These are phyloP conservation scores for Trematomus loennbergii DNA, from an alignment of 2,113 vertebrate genomes.

Conservation along the genomic window DNA sequence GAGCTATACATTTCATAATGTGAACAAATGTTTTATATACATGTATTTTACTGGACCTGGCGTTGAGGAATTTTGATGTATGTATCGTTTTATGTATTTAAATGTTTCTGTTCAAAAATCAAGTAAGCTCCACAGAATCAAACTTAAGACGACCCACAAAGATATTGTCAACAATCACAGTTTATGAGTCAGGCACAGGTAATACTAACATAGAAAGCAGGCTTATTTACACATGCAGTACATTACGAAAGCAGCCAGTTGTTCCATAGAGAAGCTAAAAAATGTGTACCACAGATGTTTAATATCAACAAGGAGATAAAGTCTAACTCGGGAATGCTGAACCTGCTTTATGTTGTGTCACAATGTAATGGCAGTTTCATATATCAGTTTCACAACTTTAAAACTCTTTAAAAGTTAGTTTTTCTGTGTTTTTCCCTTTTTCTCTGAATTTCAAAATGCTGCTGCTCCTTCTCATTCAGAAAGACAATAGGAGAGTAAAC, in stretches of 20 bases:
- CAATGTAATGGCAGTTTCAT: constrained; percentile 23
- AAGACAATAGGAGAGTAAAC: constrained; percentile 31
- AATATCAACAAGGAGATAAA: constrained; percentile 33
- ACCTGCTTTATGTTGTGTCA: neutral
- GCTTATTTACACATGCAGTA: constrained; percentile 70
- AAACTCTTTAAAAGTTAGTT: neutral
- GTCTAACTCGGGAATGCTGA: constrained; percentile 32
- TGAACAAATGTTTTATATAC: too few relatives aligned
- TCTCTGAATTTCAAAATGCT: neutral
- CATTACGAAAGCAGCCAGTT: constrained; percentile 44
- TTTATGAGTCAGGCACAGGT: constrained; percentile 65
- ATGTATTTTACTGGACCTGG: too few relatives aligned
- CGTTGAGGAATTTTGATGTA: neutral
- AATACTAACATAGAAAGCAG: constrained; percentile 48
- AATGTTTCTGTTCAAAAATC: constrained; percentile 19
- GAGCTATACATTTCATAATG: neutral
- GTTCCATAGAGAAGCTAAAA: constrained; percentile 36
- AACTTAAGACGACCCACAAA: constrained; percentile 19
- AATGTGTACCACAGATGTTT: constrained; percentile 26
- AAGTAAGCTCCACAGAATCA: constrained; percentile 14
- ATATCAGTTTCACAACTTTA: neutral
- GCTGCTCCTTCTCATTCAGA: constrained; percentile 21
- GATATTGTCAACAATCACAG: constrained; percentile 66
- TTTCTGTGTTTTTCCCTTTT: neutral
- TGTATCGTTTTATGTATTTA: neutral